Evolutionary conservation across 1,140 invertebrate species (phyloP), one percentile per base, ranked within the genome.

Genomic region (Harlomillsia oculata): DNA sequence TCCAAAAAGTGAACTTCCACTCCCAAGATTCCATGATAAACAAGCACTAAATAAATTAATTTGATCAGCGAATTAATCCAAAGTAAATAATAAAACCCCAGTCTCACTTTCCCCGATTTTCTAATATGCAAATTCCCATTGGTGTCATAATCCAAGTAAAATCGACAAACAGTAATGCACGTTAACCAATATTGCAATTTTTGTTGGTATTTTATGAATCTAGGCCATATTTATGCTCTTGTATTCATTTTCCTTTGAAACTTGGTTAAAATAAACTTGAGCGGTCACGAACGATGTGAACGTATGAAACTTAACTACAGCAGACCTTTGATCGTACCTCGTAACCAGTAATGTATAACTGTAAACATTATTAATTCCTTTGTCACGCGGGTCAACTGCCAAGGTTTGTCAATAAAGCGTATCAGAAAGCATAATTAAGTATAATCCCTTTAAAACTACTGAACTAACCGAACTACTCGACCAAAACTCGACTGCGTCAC

Each of bases 1-100:
- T 48, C 45, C 18, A 48, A 21, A 34, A 48, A 48, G 18, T 48
- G 45, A 2, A 48, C 29, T 20, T 48, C 45, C 16, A 29, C 20
- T 4, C 36, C 37, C 16, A 30, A 21, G 30, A 34, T 6, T 18
- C 45, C 45, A 9, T 28, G 45, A 14, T 48, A 48, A 1, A n/a
- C 34, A 1, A 48, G 29, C 2, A 48, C 16, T 8, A 48, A 20
- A 48, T 48, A 48, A 29, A 32, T 29, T 20, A 48, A 32, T 20
- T 48, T 48, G 2, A 48, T 48, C 14, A 48, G 13, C 1, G 45
- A 18, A 14, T 48, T 48, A 2, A 48, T n/a, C 45, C 45, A 48
- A 0, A 32, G 6, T 20, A 26, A 30, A 48, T 48, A 48, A 18
- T 32, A 48, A 11, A 32, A 48, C 5, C 34, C 3, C 18, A 48